A percentile compares a stretch with the other conserved stretches of the same genome.
Conservation (phyloP, 30 jellyfish, hydroid and myxozoan genomes). For the Phacellophora camtschatica region DNA sequence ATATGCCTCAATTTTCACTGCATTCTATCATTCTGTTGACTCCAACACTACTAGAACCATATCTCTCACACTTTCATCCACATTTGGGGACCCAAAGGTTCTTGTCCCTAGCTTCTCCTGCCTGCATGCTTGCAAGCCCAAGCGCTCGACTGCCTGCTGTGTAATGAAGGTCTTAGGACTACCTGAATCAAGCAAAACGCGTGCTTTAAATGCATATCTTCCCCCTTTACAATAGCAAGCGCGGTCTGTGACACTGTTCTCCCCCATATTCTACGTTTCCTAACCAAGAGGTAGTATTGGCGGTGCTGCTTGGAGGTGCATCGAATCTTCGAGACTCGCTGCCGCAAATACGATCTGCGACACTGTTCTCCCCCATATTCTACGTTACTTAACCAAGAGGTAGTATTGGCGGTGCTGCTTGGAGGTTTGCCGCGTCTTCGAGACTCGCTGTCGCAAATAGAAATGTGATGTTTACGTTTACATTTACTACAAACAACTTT, state of each 20-base stretch:
- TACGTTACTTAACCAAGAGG: background rate
- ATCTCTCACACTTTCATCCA: background rate
- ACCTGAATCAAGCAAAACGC: constrained; percentile 21
- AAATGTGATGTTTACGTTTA: background rate
- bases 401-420: background rate
- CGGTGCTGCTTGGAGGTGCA: background rate
- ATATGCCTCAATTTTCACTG: background rate
- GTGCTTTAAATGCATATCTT: background rate
- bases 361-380: background rate
- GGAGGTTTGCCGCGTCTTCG: background rate
- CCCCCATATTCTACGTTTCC: background rate
- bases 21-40: background rate
- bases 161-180: constrained; percentile 20
- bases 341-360: constrained; percentile 10
- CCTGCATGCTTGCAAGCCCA: background rate
- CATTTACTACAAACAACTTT: background rate
- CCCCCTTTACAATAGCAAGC: background rate
- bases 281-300: background rate
- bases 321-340: background rate
- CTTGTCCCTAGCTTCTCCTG: background rate
- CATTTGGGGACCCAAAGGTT: constrained; percentile 6
- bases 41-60: background rate
- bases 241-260: constrained; percentile 22
- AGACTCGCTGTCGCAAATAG: background rate
- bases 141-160: background rate